phyloP scores from a whole-genome alignment of 2,797 vertebrate species.

The Eutrigla gurnardus region DNA sequence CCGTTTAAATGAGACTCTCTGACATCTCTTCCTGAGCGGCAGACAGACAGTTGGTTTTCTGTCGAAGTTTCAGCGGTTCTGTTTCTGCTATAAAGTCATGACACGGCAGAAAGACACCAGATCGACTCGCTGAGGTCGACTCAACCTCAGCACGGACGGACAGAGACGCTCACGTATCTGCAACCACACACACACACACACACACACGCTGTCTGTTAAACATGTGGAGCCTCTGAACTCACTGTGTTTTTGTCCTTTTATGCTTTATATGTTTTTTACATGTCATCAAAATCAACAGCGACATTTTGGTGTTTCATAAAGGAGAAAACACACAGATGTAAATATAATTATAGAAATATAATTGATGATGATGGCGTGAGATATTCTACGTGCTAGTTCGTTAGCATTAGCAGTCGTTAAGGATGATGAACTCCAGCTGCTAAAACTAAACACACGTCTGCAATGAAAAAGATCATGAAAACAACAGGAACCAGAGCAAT shows the following conservation, averaged over 20 bases:
- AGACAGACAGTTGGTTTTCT: too few relatives aligned
- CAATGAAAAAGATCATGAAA: background rate
- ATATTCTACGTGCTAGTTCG: background rate
- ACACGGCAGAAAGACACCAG: background rate
- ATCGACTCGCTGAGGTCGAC: slow-evolving; percentile 7
- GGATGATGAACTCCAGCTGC: too few relatives aligned
- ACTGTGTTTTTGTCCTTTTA: background rate
- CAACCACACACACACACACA: background rate
- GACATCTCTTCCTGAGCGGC: too few relatives aligned
- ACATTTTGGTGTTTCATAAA: background rate
- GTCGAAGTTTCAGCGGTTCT: too few relatives aligned
- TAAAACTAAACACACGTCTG: background rate
- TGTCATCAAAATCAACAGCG: background rate
- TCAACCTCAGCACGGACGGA: slow-evolving; percentile 18
- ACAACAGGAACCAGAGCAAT: background rate
- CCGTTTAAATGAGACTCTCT: too few relatives aligned
- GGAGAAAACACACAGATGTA: background rate
- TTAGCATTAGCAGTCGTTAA: background rate
- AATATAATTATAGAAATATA: background rate
- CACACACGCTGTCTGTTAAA: too few relatives aligned
- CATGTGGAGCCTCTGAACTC: background rate
- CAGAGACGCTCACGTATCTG: slow-evolving; percentile 6
- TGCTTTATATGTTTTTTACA: background rate
- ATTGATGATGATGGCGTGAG: background rate
- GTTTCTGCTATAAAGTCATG: slow-evolving; percentile 5